Base-by-base conservation (phyloP, 1,140 invertebrate genomes). In the Drosophila nikananu region DNA sequence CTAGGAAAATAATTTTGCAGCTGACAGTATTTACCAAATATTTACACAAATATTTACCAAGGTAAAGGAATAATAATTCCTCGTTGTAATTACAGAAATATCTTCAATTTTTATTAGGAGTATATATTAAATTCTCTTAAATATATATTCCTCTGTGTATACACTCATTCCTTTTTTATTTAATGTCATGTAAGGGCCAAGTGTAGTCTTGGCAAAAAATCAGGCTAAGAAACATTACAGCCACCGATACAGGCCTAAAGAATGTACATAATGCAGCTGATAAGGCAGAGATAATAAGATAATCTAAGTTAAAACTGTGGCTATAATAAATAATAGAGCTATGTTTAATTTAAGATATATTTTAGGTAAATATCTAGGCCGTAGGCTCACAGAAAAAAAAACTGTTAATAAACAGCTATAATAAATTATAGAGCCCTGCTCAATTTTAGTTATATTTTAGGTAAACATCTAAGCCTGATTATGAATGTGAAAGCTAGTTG, bases 241-340 rank as follows among this genome's bases (percentile, higher is more conserved):
- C 46, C 46, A 25, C 21, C 46, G 27, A 52, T 19, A 52, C 5
- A 10, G n/a, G n/a, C 6, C n/a, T 17, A 35, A 21, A 35, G 12
- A 54, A 54, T 54, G 52, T 54, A 54, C 52, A 54, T 54, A 54
- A 35, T 21, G 52, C 52, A 21, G 52, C 30, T 15, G 30, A 54
- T 54, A 54, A 10, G 8, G 5, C 13, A 3, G 7, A 35, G 52
- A 54, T 35, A 21, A 54, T 35, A 54, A 21, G 32, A 19, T 21
- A 30, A 21, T 54, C 19, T 13, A 32, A 19, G 49, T 30, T 19
- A 15, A 52, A 15, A 52, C 15, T 8, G 1, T 2, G 13, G 6
- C 15, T 27, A 17, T 49, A 51, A 27, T 51, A 51, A 51, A 51
- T 27, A 51, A 51, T 10, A 27, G 9, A 51, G 4, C 4, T 10